Evolutionary conservation across 2,888 invertebrate species (phyloP).

Genomic region (Polyommatus icarus): DNA sequence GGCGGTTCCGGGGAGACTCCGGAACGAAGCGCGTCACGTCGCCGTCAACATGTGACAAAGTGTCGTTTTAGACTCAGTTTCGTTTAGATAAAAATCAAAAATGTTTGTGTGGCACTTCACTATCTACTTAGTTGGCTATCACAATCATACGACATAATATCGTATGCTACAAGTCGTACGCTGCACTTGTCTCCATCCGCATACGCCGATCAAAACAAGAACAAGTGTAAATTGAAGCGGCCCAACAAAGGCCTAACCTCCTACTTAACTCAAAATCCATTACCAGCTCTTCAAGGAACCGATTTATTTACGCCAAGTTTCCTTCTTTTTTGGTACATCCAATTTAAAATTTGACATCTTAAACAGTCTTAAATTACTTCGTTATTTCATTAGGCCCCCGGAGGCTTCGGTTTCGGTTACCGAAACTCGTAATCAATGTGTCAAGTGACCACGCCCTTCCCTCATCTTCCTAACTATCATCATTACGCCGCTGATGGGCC

Average conservation of each 20-base stretch:
- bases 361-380: slow-evolving; percentile 78
- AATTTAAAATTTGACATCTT: slow-evolving; percentile 81
- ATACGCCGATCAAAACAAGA: not conserved
- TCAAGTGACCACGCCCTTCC: slow-evolving; percentile 38
- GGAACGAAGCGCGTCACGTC: too few relatives aligned
- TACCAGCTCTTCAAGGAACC: slow-evolving; percentile 69
- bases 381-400: slow-evolving; percentile 76
- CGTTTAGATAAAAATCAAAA: too few relatives aligned
- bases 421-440: slow-evolving; percentile 72
- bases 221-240: slow-evolving; percentile 26
- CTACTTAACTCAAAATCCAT: slow-evolving; percentile 59
- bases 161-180: not conserved
- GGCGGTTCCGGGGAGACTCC: too few relatives aligned
- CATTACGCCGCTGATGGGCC: not conserved
- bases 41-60: too few relatives aligned
- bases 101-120: too few relatives aligned
- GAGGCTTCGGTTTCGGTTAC: slow-evolving; percentile 45
- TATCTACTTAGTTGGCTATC: too few relatives aligned
- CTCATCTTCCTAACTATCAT: slow-evolving; percentile 28
- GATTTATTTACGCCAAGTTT: slow-evolving; percentile 71
- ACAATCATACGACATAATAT: not conserved
- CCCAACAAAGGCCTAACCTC: slow-evolving; percentile 34
- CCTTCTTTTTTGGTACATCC: slow-evolving; percentile 67
- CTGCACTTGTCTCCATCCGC: not conserved
- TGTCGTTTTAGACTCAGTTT: too few relatives aligned